phyloP scores from a whole-genome alignment of 2,888 invertebrate genomes.

The Eudemis profundana region DNA sequence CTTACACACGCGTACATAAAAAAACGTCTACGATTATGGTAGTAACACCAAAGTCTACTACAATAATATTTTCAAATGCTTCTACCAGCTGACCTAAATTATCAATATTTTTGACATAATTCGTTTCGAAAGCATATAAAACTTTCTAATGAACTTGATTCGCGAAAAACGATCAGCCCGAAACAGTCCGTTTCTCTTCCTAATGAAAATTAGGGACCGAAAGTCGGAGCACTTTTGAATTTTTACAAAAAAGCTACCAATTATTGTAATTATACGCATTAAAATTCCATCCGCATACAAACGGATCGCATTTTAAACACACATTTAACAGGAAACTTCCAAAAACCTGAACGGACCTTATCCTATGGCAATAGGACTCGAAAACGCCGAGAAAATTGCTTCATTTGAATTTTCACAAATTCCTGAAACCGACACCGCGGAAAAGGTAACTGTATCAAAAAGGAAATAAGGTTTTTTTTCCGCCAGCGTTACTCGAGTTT shows the following conservation, averaged over 20 bases:
- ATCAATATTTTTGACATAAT: no score
- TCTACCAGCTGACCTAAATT: no score
- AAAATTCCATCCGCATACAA: slow-evolving; percentile 30
- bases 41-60: no score
- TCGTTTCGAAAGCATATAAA: no score
- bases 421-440: no score
- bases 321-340: background rate
- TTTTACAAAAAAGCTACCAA: slow-evolving; percentile 20
- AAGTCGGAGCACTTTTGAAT: slow-evolving; percentile 1
- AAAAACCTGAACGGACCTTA: background rate
- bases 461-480: background rate
- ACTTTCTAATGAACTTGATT: no score
- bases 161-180: no score
- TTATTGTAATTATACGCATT: slow-evolving; percentile 38
- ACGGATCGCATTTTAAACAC: slow-evolving; percentile 21
- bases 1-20: no score
- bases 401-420: slow-evolving; percentile 10
- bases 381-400: background rate
- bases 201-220: slow-evolving; percentile 2
- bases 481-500: background rate
- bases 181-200: background rate
- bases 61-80: no score
- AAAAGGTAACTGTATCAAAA: background rate
- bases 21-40: no score
- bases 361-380: background rate